A percentile compares a stretch with the other conserved stretches of the same genome.
These are phyloP conservation scores for Pelosia muscerda DNA, from an alignment of 2,888 invertebrate genomes.

Conservation along the genomic window DNA sequence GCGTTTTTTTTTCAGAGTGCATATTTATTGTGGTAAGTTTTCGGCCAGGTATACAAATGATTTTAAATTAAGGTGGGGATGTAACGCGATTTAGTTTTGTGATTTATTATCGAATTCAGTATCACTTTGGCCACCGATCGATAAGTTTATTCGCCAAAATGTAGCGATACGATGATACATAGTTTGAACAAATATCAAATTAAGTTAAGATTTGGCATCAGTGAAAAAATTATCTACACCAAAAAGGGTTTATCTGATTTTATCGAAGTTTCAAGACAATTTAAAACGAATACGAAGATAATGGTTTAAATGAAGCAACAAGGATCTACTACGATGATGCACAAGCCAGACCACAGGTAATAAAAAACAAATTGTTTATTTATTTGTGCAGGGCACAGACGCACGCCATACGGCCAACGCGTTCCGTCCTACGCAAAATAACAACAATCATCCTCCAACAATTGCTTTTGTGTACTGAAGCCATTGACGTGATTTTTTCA, in stretches of 20 bases:
- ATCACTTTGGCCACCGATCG: slow-evolving; percentile 47
- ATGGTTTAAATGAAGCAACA: slow-evolving; percentile 24
- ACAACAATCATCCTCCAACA: slow-evolving; percentile 74
- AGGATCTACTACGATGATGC: slow-evolving; percentile 23
- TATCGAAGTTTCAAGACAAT: background rate
- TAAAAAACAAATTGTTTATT: slow-evolving; percentile 65
- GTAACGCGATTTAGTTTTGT: slow-evolving; percentile 48
- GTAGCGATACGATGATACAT: slow-evolving; percentile 14
- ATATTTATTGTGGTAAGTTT: slow-evolving; percentile 11
- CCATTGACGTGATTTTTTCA: slow-evolving; percentile 60
- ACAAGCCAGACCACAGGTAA: slow-evolving; percentile 51
- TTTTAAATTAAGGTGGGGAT: slow-evolving; percentile 49
- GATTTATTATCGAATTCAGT: slow-evolving; percentile 38
- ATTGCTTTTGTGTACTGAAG: slow-evolving; percentile 79
- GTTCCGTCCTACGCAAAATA: slow-evolving; percentile 77
- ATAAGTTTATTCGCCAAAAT: slow-evolving; percentile 36
- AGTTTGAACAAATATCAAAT: slow-evolving; percentile 20
- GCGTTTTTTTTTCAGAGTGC: slow-evolving; percentile 6
- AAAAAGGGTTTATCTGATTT: background rate
- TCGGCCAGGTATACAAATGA: slow-evolving; percentile 32
- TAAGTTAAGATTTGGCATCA: background rate
- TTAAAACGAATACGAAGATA: background rate
- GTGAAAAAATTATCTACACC: background rate
- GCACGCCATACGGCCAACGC: slow-evolving; percentile 79
- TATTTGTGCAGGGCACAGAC: slow-evolving; percentile 67